Percentiles rank a stretch among this genome's conserved stretches.
phyloP scores from a whole-genome alignment of 2,888 invertebrate species.

The Acronicta aceris region DNA sequence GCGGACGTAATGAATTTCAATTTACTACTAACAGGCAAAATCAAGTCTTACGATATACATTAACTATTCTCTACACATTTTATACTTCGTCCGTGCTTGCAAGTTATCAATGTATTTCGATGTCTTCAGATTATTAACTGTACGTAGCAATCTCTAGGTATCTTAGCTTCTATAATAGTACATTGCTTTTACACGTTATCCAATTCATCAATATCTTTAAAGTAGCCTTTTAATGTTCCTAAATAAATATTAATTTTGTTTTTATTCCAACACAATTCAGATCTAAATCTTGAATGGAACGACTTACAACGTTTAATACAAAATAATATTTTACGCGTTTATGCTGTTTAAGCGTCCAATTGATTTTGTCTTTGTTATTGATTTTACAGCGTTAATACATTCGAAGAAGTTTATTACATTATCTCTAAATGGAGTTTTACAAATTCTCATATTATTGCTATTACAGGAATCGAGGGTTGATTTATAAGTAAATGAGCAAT shows the following conservation, averaged over 20 bases:
- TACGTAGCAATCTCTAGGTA: constrained; percentile 22
- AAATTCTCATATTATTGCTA: constrained; percentile 52
- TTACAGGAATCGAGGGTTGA: constrained; percentile 39
- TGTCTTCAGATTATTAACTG: constrained; percentile 41
- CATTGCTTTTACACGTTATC: constrained; percentile 15
- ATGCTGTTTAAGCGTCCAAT: constrained; percentile 28
- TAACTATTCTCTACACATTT: constrained; percentile 44
- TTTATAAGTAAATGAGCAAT: constrained; percentile 40
- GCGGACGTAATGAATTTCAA: constrained; percentile 47
- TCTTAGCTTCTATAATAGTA: constrained; percentile 26
- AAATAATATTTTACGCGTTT: constrained; percentile 32
- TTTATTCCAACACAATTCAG: constrained; percentile 35
- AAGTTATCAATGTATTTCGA: constrained; percentile 52
- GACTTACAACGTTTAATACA: constrained; percentile 24
- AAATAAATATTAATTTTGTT: constrained; percentile 24
- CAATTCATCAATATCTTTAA: constrained; percentile 20
- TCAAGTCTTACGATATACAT: constrained; percentile 43
- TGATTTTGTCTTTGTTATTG: constrained; percentile 27
- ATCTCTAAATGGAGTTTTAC: constrained; percentile 48
- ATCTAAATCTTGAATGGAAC: constrained; percentile 26
- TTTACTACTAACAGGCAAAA: constrained; percentile 46
- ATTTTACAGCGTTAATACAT: constrained; percentile 39
- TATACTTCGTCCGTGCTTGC: constrained; percentile 39
- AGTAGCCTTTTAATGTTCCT: constrained; percentile 25
- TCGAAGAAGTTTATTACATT: constrained; percentile 46